Conservation (phyloP, 2,888 invertebrate species). For the Spisula subtruncata region DNA sequence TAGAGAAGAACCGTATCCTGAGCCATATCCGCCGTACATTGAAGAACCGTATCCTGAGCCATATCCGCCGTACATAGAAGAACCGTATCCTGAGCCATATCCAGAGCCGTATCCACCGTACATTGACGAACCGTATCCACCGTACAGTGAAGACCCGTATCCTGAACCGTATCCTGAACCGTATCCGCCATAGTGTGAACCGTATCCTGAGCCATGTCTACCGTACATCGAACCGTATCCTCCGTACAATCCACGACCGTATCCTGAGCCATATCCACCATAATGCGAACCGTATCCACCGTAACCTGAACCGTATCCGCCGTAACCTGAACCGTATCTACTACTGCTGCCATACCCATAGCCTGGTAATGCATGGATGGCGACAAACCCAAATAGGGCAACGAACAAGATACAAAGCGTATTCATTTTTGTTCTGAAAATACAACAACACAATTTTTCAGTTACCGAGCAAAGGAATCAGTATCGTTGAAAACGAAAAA, state of each 20-base stretch:
- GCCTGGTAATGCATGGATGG: neutral
- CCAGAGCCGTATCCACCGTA: neutral
- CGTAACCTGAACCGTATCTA: neutral
- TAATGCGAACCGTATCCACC: neutral
- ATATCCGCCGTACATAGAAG: neutral
- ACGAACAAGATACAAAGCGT: neutral
- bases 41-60: neutral
- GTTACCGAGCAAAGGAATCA: no score
- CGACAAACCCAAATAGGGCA: neutral
- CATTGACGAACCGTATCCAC: neutral
- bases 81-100: neutral
- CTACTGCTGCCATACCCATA: neutral
- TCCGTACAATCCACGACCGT: neutral
- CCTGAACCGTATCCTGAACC: neutral
- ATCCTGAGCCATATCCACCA: neutral
- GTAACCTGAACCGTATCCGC: neutral
- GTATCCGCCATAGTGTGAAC: neutral
- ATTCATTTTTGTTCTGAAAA: constrained; percentile 12
- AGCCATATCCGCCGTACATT: neutral
- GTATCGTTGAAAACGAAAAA: no score
- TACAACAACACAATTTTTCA: no score
- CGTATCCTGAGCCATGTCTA: neutral
- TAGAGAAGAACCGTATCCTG: neutral
- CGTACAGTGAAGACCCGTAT: neutral
- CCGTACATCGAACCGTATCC: neutral